phyloP scores from a whole-genome alignment of 2,797 vertebrate genomes.

The Myotis daubentonii region DNA sequence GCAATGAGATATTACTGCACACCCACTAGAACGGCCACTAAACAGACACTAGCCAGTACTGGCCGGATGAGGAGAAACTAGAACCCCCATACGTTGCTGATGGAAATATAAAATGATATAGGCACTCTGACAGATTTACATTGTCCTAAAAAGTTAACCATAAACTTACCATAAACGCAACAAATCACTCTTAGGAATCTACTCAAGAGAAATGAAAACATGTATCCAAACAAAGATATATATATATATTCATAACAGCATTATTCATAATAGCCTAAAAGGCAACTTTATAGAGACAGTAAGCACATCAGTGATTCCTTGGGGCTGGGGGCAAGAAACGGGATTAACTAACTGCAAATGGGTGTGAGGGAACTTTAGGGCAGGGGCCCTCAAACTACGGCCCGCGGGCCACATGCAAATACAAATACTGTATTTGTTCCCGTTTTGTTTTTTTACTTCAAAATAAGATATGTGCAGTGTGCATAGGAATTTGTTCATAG shows the following conservation, averaged over 20 bases:
- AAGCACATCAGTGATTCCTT: not conserved
- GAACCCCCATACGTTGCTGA: not conserved
- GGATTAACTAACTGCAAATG: not conserved
- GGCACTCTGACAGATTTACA: not conserved
- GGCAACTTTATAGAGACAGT: not conserved
- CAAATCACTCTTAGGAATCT: not conserved
- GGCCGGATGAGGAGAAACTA: not conserved
- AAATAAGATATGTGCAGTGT: too few species aligned
- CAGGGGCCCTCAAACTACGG: too few species aligned
- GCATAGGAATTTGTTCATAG: too few species aligned
- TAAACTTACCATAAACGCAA: not conserved
- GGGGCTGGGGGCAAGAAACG: not conserved
- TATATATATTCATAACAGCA: not conserved
- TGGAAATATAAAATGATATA: not conserved
- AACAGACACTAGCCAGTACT: not conserved
- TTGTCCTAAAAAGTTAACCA: not conserved
- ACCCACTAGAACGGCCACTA: not conserved
- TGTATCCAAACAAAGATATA: not conserved
- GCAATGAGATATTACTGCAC: not conserved
- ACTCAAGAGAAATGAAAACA: slow-evolving; percentile 18
- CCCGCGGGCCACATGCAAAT: too few species aligned
- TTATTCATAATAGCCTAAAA: slow-evolving; percentile 4
- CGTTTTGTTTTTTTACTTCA: too few species aligned
- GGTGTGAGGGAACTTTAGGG: not conserved
- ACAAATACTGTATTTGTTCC: too few species aligned